phyloP scores from a whole-genome alignment of 2,888 invertebrate species.

The Tanytarsus gracilentus region DNA sequence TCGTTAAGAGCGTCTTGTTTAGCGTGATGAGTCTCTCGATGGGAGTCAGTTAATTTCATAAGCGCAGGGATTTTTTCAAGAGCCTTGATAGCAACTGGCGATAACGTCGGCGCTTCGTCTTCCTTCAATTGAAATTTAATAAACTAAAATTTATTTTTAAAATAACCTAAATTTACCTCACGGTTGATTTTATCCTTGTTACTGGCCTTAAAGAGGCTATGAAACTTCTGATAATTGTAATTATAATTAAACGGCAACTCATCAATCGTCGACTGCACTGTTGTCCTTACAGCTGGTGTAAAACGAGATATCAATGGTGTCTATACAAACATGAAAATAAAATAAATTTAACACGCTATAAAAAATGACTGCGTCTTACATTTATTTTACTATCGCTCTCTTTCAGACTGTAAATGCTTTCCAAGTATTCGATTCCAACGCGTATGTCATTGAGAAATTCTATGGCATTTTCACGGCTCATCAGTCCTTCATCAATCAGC shows the following conservation, averaged over 20 bases:
- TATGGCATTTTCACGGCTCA: slow-evolving; percentile 64
- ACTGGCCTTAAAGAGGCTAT: slow-evolving; percentile 21
- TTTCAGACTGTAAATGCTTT: slow-evolving; percentile 38
- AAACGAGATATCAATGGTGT: too few relatives aligned
- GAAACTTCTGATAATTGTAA: slow-evolving; percentile 19
- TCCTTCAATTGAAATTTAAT: too few relatives aligned
- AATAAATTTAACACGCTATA: not conserved
- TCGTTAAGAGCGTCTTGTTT: slow-evolving; percentile 37
- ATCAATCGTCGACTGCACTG: slow-evolving; percentile 30
- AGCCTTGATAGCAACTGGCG: slow-evolving; percentile 34
- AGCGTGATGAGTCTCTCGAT: slow-evolving; percentile 30
- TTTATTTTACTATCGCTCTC: slow-evolving; percentile 17
- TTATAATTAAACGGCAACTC: slow-evolving; percentile 30
- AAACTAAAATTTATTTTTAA: too few relatives aligned
- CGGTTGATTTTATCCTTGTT: slow-evolving; percentile 1
- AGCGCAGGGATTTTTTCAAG: slow-evolving; percentile 39
- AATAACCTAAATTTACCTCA: too few relatives aligned
- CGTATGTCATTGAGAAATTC: slow-evolving; percentile 67
- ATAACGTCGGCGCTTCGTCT: slow-evolving; percentile 33
- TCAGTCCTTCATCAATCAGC: slow-evolving; percentile 65
- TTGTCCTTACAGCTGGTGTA: not conserved
- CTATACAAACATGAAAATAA: not conserved
- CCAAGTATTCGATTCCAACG: slow-evolving; percentile 61
- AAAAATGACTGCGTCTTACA: slow-evolving; percentile 13
- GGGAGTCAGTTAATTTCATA: slow-evolving; percentile 39